A percentile compares a stretch with the other conserved stretches of the same genome.
These are phyloP conservation scores for Coenonympha glycerion DNA, from an alignment of 2,888 invertebrate genomes.

Conservation along the genomic window DNA sequence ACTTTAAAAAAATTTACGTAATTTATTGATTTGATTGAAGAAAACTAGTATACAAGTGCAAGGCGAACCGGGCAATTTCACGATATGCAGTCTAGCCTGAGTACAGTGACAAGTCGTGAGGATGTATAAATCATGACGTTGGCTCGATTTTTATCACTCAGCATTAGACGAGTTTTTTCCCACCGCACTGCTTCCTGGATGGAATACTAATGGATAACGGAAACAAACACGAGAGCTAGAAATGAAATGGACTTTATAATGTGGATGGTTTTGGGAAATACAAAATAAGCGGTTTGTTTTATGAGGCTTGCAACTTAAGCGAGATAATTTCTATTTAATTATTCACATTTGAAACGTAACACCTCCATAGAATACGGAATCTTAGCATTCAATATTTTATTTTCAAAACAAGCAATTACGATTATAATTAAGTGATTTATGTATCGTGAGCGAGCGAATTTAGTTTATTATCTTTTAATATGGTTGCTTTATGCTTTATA, in stretches of 20 bases:
- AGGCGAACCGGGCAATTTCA: constrained; percentile 17
- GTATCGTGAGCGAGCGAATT: too few relatives aligned
- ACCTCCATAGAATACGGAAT: too few relatives aligned
- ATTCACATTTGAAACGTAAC: too few relatives aligned
- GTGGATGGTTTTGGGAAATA: neutral
- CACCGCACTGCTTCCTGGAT: constrained; percentile 37
- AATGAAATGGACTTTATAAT: constrained; percentile 1
- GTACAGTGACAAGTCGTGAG: constrained; percentile 27
- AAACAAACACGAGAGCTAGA: constrained; percentile 16
- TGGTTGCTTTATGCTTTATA: too few relatives aligned
- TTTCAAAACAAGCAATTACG: too few relatives aligned
- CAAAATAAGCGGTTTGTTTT: neutral
- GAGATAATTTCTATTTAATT: too few relatives aligned
- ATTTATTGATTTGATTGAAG: too few relatives aligned
- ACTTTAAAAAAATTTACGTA: too few relatives aligned
- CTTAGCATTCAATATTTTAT: too few relatives aligned
- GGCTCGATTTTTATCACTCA: constrained; percentile 37
- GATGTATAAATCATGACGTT: constrained; percentile 36
- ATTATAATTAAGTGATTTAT: too few relatives aligned
- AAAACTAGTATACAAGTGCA: constrained; percentile 11
- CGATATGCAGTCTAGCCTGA: constrained; percentile 23
- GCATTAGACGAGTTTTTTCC: constrained; percentile 35
- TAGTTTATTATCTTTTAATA: too few relatives aligned
- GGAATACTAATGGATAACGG: constrained; percentile 40
- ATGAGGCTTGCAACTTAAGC: too few relatives aligned